phyloP scores from a whole-genome alignment of 2,113 vertebrate species.

The Callipepla californica region DNA sequence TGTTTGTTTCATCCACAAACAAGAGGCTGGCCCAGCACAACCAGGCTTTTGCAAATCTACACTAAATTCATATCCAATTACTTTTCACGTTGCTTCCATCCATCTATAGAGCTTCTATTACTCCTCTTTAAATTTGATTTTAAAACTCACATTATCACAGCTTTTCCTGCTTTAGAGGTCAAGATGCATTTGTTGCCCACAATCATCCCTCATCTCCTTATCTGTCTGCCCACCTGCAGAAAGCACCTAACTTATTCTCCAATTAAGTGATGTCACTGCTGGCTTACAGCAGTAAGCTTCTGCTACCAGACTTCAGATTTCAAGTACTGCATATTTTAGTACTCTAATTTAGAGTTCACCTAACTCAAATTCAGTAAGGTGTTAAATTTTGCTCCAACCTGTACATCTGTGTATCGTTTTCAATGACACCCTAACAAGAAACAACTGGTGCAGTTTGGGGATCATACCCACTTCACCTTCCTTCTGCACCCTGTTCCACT shows the following conservation, averaged over 20 bases:
- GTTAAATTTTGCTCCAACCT: background rate
- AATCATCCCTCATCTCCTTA: background rate
- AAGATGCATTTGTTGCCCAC: background rate
- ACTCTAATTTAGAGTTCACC: background rate
- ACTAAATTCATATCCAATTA: rapidly evolving
- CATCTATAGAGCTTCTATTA: background rate
- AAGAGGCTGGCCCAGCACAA: background rate
- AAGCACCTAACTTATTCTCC: background rate
- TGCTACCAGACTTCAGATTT: background rate
- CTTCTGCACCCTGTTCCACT: rapidly evolving
- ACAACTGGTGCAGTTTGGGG: background rate
- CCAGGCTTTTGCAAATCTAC: rapidly evolving
- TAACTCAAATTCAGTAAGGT: background rate
- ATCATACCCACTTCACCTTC: background rate
- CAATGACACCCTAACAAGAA: background rate
- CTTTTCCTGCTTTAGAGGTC: background rate
- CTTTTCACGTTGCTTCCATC: background rate
- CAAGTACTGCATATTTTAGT: background rate
- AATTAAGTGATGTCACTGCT: background rate
- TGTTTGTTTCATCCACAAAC: background rate
- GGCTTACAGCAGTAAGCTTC: background rate
- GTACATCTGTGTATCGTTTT: background rate
- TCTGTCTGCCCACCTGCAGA: background rate
- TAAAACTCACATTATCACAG: background rate
- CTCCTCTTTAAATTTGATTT: background rate